Percentiles rank a stretch among this genome's conserved stretches.
Conservation (phyloP, 2,113 vertebrate genomes). For the Apeltes quadracus region DNA sequence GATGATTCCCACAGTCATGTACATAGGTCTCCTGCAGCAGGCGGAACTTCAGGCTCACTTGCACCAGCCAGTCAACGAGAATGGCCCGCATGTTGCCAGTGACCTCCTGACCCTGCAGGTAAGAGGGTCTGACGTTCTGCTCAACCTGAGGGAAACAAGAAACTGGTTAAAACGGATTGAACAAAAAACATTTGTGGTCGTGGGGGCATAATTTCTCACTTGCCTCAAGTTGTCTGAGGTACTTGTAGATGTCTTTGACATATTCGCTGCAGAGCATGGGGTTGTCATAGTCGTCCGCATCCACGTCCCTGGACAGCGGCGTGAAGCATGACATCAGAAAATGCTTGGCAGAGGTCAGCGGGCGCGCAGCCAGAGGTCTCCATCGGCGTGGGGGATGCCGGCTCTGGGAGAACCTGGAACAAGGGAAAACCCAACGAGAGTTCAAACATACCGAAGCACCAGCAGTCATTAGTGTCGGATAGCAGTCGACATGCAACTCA, state of each 20-base stretch:
- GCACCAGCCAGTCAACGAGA: conserved; percentile 90
- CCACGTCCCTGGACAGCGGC: conserved; percentile 80
- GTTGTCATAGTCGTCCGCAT: conserved; percentile 81
- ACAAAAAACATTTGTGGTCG: not conserved
- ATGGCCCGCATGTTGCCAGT: conserved; percentile 86
- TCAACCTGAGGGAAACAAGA: conserved; percentile 69
- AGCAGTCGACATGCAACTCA: conserved; percentile 22
- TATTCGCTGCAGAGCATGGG: conserved; percentile 86
- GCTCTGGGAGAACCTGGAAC: conserved; percentile 64
- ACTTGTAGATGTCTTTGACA: conserved; percentile 88
- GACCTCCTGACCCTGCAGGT: conserved; percentile 82
- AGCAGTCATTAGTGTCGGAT: not conserved
- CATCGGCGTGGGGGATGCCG: conserved; percentile 73
- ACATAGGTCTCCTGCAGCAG: conserved; percentile 90
- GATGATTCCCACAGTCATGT: conserved; percentile 86
- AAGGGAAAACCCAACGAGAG: not conserved
- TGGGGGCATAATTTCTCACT: not conserved
- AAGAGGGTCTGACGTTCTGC: conserved; percentile 79
- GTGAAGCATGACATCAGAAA: conserved; percentile 83
- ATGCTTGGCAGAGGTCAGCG: conserved; percentile 81
- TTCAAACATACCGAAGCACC: not conserved
- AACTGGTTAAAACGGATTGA: not conserved
- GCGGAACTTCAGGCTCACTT: conserved; percentile 84
- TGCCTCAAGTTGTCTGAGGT: conserved; percentile 85
- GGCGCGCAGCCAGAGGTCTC: conserved; percentile 78